These are phyloP conservation scores for Timandra comae DNA, from an alignment of 2,888 invertebrate genomes.

Conservation along the genomic window DNA sequence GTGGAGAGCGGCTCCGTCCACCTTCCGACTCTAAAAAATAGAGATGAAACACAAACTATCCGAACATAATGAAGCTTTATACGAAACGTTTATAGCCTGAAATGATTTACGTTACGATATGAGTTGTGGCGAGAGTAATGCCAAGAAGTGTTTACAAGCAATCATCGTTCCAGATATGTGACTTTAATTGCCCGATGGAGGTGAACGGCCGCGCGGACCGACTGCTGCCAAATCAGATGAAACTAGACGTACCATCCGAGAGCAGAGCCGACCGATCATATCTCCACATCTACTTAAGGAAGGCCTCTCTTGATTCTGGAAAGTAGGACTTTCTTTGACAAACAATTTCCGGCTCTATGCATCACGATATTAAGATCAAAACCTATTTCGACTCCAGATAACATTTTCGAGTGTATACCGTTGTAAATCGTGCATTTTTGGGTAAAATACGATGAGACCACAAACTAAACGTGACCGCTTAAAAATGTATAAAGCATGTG, in stretches of 20 bases:
- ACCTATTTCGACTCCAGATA: not conserved
- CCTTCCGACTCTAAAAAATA: constrained; percentile 11
- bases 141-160: constrained; percentile 20
- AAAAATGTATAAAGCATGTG: constrained; percentile 10
- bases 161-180: constrained; percentile 34
- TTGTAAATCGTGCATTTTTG: constrained; percentile 25
- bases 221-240: constrained; percentile 36
- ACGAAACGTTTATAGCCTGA: constrained; percentile 16
- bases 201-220: constrained; percentile 39
- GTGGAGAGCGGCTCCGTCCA: constrained; percentile 30
- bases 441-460: constrained; percentile 24
- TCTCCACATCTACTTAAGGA: constrained; percentile 24
- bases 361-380: not conserved
- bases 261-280: constrained; percentile 28
- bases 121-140: constrained; percentile 20
- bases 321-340: constrained; percentile 16
- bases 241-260: constrained; percentile 56
- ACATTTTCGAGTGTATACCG: constrained; percentile 24
- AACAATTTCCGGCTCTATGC: not conserved
- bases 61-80: constrained; percentile 8
- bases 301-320: constrained; percentile 26
- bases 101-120: constrained; percentile 19
- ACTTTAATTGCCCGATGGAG: constrained; percentile 49
- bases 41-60: not conserved
- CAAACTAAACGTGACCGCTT: constrained; percentile 27